Evolutionary conservation across 2,113 vertebrate species (phyloP).

Genomic region (Phylloscopus trochiloides): DNA sequence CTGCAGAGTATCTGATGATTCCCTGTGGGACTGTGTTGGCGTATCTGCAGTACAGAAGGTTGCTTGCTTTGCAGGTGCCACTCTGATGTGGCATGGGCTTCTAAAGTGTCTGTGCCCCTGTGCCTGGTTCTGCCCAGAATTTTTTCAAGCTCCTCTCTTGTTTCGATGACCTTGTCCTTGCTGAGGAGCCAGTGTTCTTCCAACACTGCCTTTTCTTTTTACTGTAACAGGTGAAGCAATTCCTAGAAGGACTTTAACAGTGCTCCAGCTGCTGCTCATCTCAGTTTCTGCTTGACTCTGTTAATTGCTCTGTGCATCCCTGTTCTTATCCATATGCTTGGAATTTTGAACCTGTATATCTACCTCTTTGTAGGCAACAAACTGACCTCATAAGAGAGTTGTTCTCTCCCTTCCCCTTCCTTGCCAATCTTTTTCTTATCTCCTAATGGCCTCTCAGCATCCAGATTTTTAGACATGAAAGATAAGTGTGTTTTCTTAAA

Average conservation of each 20-base stretch:
- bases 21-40: not conserved
- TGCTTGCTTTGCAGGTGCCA: not conserved
- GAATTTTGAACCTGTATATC: slow-evolving; percentile 25
- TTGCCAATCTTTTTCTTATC: not conserved
- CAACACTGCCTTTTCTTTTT: not conserved
- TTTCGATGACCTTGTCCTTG: slow-evolving; percentile 6
- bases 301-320: slow-evolving; percentile 59
- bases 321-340: slow-evolving; percentile 42
- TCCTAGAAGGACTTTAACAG: slow-evolving; percentile 40
- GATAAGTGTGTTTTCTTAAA: not conserved
- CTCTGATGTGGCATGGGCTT: not conserved
- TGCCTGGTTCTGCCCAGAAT: not conserved
- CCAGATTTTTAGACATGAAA: not conserved
- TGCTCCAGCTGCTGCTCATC: slow-evolving; percentile 31
- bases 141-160: not conserved
- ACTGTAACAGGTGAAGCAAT: slow-evolving; percentile 29
- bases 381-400: not conserved
- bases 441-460: not conserved
- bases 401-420: not conserved
- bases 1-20: not conserved
- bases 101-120: not conserved
- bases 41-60: not conserved
- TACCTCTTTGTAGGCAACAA: not conserved
- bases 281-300: slow-evolving; percentile 30
- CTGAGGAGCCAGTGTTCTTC: not conserved